Base-by-base conservation (phyloP, 2,797 vertebrate genomes). In the Hybognathus amarus region DNA sequence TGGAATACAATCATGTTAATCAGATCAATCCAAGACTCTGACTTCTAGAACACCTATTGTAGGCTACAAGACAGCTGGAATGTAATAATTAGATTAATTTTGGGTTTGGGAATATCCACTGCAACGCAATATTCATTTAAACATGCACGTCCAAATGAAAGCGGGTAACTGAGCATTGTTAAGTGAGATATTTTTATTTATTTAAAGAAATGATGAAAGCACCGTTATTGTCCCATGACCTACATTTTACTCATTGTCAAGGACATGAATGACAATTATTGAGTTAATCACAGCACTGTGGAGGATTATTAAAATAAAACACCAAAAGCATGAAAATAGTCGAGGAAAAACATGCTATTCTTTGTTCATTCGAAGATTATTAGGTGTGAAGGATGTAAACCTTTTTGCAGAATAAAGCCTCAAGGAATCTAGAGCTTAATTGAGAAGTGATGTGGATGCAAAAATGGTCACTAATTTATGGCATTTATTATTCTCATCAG, bases 191-290 rank as follows among this genome's bases (percentile, higher is more conserved):
- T 2, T 52, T 17, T 38, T 5, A 1, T 50, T 38, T 7, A 12
- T 50, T 47, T 22, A 2, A 54, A 54, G 6, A 75, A 56, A 56
- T 56, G 2, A 75, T 40, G 13, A 59, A 40, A 76, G 33, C 73
- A 59, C 33, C 20, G 11, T 22, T 22, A 73, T 5, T 56, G 33
- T 56, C 3, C 3, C 20, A 56, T 9, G 8, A 40, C 73, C 36
- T 24, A n/a, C 33, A 56, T 59, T 76, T 76, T 42, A 8, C 38
- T 76, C 52, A 59, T 12, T 76, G 33, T 76, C 74, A 76, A 42
- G 15, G 54, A 9, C n/a, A 24, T 18, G 33, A 76, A 76, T 59
- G 22, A 27, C 4, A 59, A 40, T 76, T 18, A 76, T 15, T 27
- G 73, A 59, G 73, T 18, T 59, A n/a, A 59, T 27, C 38, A 59